Base-by-base conservation (phyloP, 2,797 vertebrate species). In the Glyptemys insculpta region DNA sequence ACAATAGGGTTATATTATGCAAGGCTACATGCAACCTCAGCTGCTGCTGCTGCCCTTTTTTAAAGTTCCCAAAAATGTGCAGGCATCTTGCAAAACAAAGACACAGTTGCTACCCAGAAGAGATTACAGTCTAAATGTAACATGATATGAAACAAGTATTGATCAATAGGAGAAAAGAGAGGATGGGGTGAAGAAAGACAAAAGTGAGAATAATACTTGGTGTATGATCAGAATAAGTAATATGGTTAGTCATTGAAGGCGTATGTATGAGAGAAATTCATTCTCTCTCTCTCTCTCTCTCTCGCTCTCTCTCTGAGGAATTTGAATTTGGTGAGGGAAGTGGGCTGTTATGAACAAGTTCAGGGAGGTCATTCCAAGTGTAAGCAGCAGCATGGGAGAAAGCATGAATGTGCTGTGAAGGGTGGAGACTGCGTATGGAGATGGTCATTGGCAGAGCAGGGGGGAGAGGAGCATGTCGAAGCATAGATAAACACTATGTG, bases 111-210 rank as follows among this genome's bases (percentile, higher is more conserved):
- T 37, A 3, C 12, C 11, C 11, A 47, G 41, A 57, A 62, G 50
- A 52, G 5, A 29, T 19, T 68, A 53, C 2, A 34, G 4, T 89
- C n/a, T n/a, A 5, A 81, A 8, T 9, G 87, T 5, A 12, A 25
- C 41, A 1, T 57, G 79, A 2, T 1, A 6, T 1, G 1, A 4
- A 59, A 10, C 47, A 2, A 4, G 57, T 44, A 8, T 37, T 49
- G 1, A 10, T 91, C 47, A 31, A 34, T 44, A 85, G 31, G 18
- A 79, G 53, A 79, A 65, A 8, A 0, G 11, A 5, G 88, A 12
- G 29, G 15, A 47, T 50, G 89, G 44, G 27, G 25, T 47, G 14
- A 49, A 47, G 41, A 31, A 25, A 12, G 54, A 81, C 37, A 25
- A 41, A 72, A 72, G 21, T 41, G 81, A 25, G 29, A 83, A 6